Conservation (phyloP, 2,113 vertebrate genomes). For the Columba livia region DNA sequence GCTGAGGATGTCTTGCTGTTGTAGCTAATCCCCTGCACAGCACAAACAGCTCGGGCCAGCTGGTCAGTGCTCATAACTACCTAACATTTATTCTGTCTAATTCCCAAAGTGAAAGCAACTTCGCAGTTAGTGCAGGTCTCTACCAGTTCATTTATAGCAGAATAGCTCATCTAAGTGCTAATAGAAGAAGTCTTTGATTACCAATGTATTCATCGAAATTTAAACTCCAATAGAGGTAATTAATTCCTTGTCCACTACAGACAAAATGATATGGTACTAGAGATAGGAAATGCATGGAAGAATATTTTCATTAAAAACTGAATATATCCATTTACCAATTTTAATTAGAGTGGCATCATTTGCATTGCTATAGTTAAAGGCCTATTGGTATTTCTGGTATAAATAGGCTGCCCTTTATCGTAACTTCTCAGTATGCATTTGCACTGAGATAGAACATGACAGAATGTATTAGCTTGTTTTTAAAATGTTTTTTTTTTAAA, state of each 20-base stretch:
- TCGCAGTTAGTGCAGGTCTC: constrained; percentile 3
- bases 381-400: background rate
- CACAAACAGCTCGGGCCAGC: constrained; percentile 8
- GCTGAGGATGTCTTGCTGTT: background rate
- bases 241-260: constrained; percentile 21
- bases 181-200: constrained; percentile 34
- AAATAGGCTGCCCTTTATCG: background rate
- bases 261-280: constrained; percentile 25
- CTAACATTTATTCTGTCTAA: constrained; percentile 7
- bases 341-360: constrained; percentile 42
- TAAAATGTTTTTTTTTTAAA: background rate
- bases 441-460: background rate
- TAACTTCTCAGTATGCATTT: background rate
- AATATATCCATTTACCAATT: constrained; percentile 7
- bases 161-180: constrained; percentile 42
- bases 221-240: constrained; percentile 40
- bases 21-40: background rate
- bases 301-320: constrained; percentile 52
- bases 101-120: constrained; percentile 9
- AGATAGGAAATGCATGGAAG: constrained; percentile 26
- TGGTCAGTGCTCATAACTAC: constrained; percentile 4
- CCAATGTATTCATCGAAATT: constrained; percentile 11
- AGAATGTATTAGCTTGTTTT: background rate
- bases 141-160: background rate
- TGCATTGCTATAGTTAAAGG: background rate